Base-by-base conservation (phyloP, 1,140 invertebrate genomes). In the Brachionus manjavacas region DNA sequence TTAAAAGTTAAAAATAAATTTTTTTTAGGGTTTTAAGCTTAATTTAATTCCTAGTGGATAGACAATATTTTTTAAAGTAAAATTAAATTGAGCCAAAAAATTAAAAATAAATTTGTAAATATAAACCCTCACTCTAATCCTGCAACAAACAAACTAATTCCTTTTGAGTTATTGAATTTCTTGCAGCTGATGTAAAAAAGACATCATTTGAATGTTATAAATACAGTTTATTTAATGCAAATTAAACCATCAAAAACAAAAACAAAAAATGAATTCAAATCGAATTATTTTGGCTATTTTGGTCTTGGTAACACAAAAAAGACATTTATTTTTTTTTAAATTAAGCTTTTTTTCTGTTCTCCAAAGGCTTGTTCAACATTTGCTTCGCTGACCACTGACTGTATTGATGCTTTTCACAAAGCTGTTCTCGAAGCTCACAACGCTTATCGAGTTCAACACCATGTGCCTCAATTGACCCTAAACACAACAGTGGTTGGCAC, bases 401-500 rank as follows among this genome's bases (percentile, higher is more conserved):
- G 68, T 16, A 39, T 16, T 16, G 39, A 35, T 14, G 12, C 68
- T 39, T 76, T 76, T 11, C n/a, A 46, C 4, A 25, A 4, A 9
- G 41, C 39, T 49, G 43, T 76, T 8, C 25, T 76, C n/a, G 90
- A 92, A 70, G 91, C 93, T 16, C 94, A 95, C 87, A 95, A 95
- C 87, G 92, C 93, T 66, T 94, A 94, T 86, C 90, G 95, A 85
- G 89, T 89, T 85, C 93, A 92, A 86, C 94, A 96, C 88, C 91
- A 92, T 70, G 93, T 92, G 1, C 90, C 92, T 2, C 91, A 92
- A 3, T 87, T 95, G 46, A 91, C 91, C 86, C 87, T 94, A 2
- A 93, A 90, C 86, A 92, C 92, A 87, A 92, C 93, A 87, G 92
- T 93, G 86, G 88, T 88, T 84, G 79, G 84, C 7, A 74, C 80